Evolutionary conservation across 2,113 vertebrate species (phyloP), one percentile per base, ranked within the genome.

Genomic region (Paralichthys olivaceus): DNA sequence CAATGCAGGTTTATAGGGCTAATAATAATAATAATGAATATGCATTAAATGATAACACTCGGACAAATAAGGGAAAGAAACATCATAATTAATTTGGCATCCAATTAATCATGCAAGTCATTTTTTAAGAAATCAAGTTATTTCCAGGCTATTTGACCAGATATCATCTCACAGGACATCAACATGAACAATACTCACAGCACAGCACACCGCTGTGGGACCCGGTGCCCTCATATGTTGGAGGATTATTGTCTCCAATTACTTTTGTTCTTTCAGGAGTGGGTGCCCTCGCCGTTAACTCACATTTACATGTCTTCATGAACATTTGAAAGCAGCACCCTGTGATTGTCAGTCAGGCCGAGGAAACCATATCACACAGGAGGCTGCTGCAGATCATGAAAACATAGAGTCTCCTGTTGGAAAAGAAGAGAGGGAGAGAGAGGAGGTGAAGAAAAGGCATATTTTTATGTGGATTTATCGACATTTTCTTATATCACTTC

Each of bases 101-200:
- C 11, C 37, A 40, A 40, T 40, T 13, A 40, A 13, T 11, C 37
- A 40, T 8, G 7, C 2, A 9, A 2, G 32, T 8, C 8, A 34
- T 34, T 34, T 7, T 34, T 34, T 8, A 34, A 8, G 7, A 2
- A 9, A 34, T 34, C 1, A 34, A 34, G 32, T 8, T 2, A 2
- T 9, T 34, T 34, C 32, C 32, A n/a, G n/a, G n/a, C n/a, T 29
- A 29, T 40, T 40, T 13, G 37, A 40, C 3, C 37, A 40, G 37
- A 34, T 13, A 40, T 11, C 49, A 22, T 53, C 19, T 20, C 49
- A 55, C 6, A 69, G 1, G 11, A 73, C 29, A 54, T 9, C 4
- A 34, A 37, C 8, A 13, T 40, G 37, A 15, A 26, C 5, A 22
- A 51, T 69, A 82, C 81, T 83, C 69, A 80, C 81, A 84, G 67